Evolutionary conservation across 2,888 invertebrate species (phyloP).

Genomic region (Resseliella maxima): DNA sequence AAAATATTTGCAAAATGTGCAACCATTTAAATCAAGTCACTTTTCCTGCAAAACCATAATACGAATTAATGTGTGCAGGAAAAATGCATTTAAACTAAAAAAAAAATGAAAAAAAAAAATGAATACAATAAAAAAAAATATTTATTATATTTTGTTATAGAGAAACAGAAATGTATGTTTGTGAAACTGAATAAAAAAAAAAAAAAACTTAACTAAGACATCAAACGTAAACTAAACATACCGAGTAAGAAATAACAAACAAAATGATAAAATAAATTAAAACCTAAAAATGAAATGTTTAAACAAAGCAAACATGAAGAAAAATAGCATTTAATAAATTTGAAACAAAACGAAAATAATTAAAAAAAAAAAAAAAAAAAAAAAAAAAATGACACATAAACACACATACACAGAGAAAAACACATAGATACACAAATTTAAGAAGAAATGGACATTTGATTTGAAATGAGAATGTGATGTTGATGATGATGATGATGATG

Average conservation of each 20-base stretch:
- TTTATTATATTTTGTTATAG: conserved; percentile 53
- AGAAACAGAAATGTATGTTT: conserved; percentile 33
- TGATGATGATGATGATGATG: background rate
- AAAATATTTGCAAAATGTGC: background rate
- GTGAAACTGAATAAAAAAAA: conserved; percentile 29
- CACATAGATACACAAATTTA: too few relatives aligned
- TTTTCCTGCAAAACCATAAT: background rate
- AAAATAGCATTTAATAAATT: conserved; percentile 44
- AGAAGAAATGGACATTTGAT: background rate
- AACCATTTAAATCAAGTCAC: background rate
- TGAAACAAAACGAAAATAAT: background rate
- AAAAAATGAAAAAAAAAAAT: background rate
- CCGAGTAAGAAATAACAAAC: background rate
- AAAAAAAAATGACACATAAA: too few relatives aligned
- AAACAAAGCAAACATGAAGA: background rate
- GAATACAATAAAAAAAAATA: conserved; percentile 37
- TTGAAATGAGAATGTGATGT: background rate
- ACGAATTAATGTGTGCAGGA: background rate
- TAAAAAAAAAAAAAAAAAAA: background rate
- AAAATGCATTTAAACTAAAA: conserved; percentile 1
- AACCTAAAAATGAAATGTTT: too few relatives aligned
- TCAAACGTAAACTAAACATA: background rate
- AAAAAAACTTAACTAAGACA: background rate
- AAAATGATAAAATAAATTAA: background rate
- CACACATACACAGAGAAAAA: too few relatives aligned